Evolutionary conservation across 1,140 invertebrate genomes (phyloP).

Genomic region (Agrilus planipennis): DNA sequence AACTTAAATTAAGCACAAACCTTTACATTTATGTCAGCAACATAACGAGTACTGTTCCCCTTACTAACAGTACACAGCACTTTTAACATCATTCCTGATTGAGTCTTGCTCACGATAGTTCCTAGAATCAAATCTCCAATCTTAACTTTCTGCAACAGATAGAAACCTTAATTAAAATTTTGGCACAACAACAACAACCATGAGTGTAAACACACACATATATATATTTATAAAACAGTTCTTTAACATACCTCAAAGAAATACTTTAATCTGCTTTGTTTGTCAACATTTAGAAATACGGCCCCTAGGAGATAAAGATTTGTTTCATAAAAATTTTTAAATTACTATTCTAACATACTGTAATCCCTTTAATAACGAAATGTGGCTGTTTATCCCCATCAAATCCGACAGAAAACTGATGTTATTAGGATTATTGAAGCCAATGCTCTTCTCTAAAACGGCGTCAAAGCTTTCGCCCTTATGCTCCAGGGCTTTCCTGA

Average conservation of each 20-base stretch:
- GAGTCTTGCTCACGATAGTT: conserved; percentile 57
- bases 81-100: conserved; percentile 64
- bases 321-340: neutral
- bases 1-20: too few relatives aligned
- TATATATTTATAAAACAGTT: conserved; percentile 10
- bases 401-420: conserved; percentile 63
- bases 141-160: conserved; percentile 53
- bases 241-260: conserved; percentile 59
- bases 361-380: conserved; percentile 61
- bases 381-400: conserved; percentile 57
- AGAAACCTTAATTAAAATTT: conserved; percentile 4
- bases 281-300: conserved; percentile 62
- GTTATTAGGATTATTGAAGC: conserved; percentile 84
- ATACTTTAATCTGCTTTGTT: conserved; percentile 55
- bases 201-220: too few relatives aligned
- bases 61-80: conserved; percentile 61
- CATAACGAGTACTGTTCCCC: conserved; percentile 56
- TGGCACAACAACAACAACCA: too few relatives aligned
- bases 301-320: conserved; percentile 44
- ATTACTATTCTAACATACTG: conserved; percentile 41
- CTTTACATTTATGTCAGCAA: conserved; percentile 75
- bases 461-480: conserved; percentile 72
- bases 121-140: conserved; percentile 75
- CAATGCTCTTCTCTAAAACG: conserved; percentile 68
- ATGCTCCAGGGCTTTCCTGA: conserved; percentile 65